These are phyloP conservation scores for Euura lappo DNA, from an alignment of 1,140 invertebrate species.

Conservation along the genomic window DNA sequence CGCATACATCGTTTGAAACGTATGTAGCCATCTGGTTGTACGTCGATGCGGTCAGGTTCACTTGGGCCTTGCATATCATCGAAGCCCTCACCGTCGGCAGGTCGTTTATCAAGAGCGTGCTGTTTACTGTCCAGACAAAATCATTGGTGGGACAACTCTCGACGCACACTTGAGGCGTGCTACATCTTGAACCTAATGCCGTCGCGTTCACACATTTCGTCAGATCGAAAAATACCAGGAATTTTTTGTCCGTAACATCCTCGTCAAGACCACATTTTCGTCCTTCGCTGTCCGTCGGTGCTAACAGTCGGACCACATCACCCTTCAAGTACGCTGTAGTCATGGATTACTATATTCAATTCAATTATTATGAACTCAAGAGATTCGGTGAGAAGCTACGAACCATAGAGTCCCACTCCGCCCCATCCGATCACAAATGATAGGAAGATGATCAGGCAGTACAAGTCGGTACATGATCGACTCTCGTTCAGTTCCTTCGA, in stretches of 20 bases:
- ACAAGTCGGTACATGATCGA: slow-evolving; percentile 86
- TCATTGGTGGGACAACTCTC: slow-evolving; percentile 72
- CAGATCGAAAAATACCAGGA: slow-evolving; percentile 87
- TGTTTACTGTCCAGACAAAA: slow-evolving; percentile 41
- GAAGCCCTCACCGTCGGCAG: slow-evolving; percentile 51
- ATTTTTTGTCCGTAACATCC: slow-evolving; percentile 70
- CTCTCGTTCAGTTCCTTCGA: slow-evolving; percentile 74
- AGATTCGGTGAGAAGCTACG: slow-evolving; percentile 38
- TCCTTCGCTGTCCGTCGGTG: slow-evolving; percentile 79
- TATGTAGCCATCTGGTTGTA: slow-evolving; percentile 53
- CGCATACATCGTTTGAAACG: slow-evolving; percentile 71
- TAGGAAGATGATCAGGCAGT: slow-evolving; percentile 86
- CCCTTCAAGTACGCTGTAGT: slow-evolving; percentile 72
- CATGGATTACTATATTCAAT: slow-evolving; percentile 12
- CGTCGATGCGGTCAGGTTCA: slow-evolving; percentile 50
- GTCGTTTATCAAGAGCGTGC: slow-evolving; percentile 16
- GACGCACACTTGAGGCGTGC: slow-evolving; percentile 88
- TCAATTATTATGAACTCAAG: no score
- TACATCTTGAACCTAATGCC: slow-evolving; percentile 80
- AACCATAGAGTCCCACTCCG: slow-evolving; percentile 78
- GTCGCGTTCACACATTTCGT: slow-evolving; percentile 75
- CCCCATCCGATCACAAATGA: slow-evolving; percentile 79
- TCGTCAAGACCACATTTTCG: slow-evolving; percentile 80
- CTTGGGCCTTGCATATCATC: slow-evolving; percentile 74
- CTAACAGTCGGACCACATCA: slow-evolving; percentile 78